Percentiles rank a stretch among this genome's conserved stretches.
phyloP scores from a whole-genome alignment of 2,888 invertebrate species.

The Leucoma salicis region DNA sequence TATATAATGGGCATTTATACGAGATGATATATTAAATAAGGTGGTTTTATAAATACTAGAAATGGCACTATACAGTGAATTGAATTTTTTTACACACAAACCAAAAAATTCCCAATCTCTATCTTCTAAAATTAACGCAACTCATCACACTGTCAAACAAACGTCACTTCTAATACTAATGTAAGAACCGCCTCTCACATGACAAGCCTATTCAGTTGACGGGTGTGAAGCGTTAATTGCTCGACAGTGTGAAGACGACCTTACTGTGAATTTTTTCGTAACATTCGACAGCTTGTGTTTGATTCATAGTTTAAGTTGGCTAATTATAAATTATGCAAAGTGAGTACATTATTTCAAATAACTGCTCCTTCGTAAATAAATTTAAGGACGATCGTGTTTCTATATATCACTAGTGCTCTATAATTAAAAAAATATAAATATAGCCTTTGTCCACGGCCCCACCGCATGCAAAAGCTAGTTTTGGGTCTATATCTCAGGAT shows the following conservation, averaged over 20 bases:
- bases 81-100: slow-evolving; percentile 1
- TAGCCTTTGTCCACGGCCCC: too few species aligned
- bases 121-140: slow-evolving; percentile 6
- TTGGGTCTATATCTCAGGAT: too few species aligned
- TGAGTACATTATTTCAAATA: not conserved
- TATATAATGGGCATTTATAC: too few species aligned
- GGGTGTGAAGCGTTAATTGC: slow-evolving; percentile 44
- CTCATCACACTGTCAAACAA: slow-evolving; percentile 6
- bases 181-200: slow-evolving; percentile 53
- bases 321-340: slow-evolving; percentile 4
- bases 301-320: slow-evolving; percentile 4
- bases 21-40: too few species aligned
- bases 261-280: slow-evolving; percentile 28
- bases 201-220: slow-evolving; percentile 72
- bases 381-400: too few species aligned
- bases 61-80: too few species aligned
- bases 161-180: slow-evolving; percentile 30
- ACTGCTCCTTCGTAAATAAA: too few species aligned
- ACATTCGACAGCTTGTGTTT: slow-evolving; percentile 24
- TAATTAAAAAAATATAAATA: too few species aligned
- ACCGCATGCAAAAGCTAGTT: too few species aligned
- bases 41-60: too few species aligned
- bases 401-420: too few species aligned
- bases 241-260: slow-evolving; percentile 33
- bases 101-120: not conserved